A percentile compares a stretch with the other conserved stretches of the same genome.
phyloP scores from a whole-genome alignment of 2,888 invertebrate genomes.

The Orthonevra nobilis region DNA sequence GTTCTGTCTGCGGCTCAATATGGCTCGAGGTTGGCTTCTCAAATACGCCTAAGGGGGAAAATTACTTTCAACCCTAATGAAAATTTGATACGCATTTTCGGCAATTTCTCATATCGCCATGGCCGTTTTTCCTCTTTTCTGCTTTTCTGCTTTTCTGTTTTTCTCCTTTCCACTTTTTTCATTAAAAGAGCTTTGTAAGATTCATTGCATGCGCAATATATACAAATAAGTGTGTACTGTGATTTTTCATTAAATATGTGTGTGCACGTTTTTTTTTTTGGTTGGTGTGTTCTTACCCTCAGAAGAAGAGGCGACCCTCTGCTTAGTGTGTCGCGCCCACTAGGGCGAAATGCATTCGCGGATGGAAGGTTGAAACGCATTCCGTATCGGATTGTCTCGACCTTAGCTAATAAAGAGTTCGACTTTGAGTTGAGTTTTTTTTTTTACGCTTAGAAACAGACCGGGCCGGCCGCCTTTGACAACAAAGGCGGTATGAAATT shows the following conservation, averaged over 20 bases:
- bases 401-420: conserved; percentile 60
- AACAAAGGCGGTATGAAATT: conserved; percentile 37
- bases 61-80: conserved; percentile 71
- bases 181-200: conserved; percentile 46
- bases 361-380: conserved; percentile 28
- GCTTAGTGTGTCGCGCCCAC: conserved; percentile 2
- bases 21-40: conserved; percentile 9
- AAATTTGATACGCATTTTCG: conserved; percentile 72
- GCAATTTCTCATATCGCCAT: conserved; percentile 71
- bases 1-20: not conserved
- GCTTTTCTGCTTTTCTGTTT: conserved; percentile 28
- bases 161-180: conserved; percentile 20
- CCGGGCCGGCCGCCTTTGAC: not conserved
- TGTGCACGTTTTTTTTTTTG: conserved; percentile 17
- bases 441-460: not conserved
- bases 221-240: too few relatives aligned
- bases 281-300: conserved; percentile 1
- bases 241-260: conserved; percentile 59
- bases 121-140: conserved; percentile 36
- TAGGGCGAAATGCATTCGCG: conserved; percentile 28
- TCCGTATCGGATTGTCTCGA: conserved; percentile 48
- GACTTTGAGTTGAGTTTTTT: not conserved
- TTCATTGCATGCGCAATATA: conserved; percentile 54
- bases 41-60: conserved; percentile 56
- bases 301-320: conserved; percentile 40